Evolutionary conservation across 2,888 invertebrate species (phyloP).

Genomic region (Malacosoma neustria): DNA sequence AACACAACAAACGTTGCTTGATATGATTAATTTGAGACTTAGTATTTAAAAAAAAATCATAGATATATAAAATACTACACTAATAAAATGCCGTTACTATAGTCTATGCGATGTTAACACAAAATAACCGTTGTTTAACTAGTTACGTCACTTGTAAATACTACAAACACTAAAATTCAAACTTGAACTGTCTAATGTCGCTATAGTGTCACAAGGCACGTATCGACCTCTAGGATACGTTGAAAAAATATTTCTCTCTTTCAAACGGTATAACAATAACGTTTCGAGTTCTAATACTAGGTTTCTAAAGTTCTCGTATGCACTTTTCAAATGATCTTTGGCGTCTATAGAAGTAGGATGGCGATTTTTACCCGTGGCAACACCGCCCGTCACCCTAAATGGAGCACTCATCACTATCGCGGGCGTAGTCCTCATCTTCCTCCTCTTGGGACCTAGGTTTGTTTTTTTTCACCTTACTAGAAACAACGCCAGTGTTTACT

Average conservation of each 20-base stretch:
- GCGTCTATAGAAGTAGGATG: conserved; percentile 38
- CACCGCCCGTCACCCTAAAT: conserved; percentile 50
- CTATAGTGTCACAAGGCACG: conserved; percentile 60
- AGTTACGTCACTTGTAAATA: conserved; percentile 16
- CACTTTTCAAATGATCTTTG: conserved; percentile 48
- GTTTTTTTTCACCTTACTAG: conserved; percentile 44
- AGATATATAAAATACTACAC: conserved; percentile 36
- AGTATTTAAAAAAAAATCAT: conserved; percentile 24
- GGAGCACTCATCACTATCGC: conserved; percentile 78
- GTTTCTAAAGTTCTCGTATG: conserved; percentile 19
- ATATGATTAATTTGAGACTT: conserved; percentile 54
- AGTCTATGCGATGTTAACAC: conserved; percentile 43
- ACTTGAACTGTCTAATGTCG: conserved; percentile 21
- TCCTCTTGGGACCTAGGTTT: conserved; percentile 36
- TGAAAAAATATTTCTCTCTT: conserved; percentile 64
- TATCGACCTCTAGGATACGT: conserved; percentile 57
- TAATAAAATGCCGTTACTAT: conserved; percentile 57
- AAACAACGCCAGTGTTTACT: conserved; percentile 60
- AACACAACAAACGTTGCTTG: conserved; percentile 31
- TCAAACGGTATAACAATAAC: conserved; percentile 27
- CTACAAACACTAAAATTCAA: conserved; percentile 23
- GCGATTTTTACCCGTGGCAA: conserved; percentile 22
- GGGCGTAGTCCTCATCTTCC: conserved; percentile 68
- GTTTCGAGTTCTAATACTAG: conserved; percentile 18
- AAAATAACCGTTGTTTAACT: conserved; percentile 11